Evolutionary conservation across 2,888 invertebrate species (phyloP), one percentile per base, ranked within the genome.

Genomic region (Drosophila robusta): DNA sequence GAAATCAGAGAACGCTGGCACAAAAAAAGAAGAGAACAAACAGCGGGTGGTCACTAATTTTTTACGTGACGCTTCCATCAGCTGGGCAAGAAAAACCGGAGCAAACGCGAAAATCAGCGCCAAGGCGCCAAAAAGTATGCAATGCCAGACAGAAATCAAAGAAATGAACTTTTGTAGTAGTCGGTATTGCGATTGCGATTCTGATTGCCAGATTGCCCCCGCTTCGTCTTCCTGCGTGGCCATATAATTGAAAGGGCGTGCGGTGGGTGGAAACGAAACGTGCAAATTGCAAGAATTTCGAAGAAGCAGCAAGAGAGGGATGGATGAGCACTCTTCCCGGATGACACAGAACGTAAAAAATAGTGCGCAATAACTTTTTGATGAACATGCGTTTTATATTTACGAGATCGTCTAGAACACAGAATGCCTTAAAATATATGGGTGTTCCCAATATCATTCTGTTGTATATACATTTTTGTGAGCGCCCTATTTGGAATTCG

Each of bases 41-140:
- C 83, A 79, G 72, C 87, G 86, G 83, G 83, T 52, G 87, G 84
- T 83, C 72, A 84, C 79, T 87, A 81, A 87, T 87, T 83, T 83
- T 87, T 87, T 87, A 83, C 87, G 87, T 83, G 87, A 81, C 68
- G 64, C 75, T 70, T 65, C 60, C 75, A 71, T 67, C 69, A 77
- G 68, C 47, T 61, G 51, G 29, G 18, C 36, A 6, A 7, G 41
- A 16, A n/a, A 50, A 54, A 44, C 24, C 67, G 32, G 38, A 69
- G 62, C 34, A 55, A 73, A 29, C 75, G 73, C 76, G 70, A 71
- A 79, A 85, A 85, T 86, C 83, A 78, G 60, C 61, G 73, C 60
- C 50, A 75, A 78, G 72, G 80, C 86, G 83, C 83, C 87, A 87
- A 84, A 77, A 86, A 78, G 64, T 84, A 84, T 78, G 73, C 75